Evolutionary conservation across 2,888 invertebrate species (phyloP), one percentile per base, ranked within the genome.

Genomic region (Rosalia funebris): DNA sequence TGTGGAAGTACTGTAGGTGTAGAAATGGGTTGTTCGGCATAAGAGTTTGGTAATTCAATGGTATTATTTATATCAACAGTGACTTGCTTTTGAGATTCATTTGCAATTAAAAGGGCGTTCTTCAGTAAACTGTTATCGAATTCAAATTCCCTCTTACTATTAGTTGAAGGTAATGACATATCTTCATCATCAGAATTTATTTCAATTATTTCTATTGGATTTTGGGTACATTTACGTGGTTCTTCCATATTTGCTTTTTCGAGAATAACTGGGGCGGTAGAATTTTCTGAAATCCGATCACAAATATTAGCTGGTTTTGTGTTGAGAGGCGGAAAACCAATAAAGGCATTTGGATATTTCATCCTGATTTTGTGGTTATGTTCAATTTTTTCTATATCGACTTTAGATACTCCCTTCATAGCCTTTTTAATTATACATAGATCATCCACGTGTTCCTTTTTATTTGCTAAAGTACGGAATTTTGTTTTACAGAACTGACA

Each of bases 401-500:
- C 39, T 15, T 19, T 44, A 10, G 64, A 60, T 1, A 48, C 34
- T 39, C 60, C 62, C 19, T 57, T 60, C 60, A 65, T 63, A 0
- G 62, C 54, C 11, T 61, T 62, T 34, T 66, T 68, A 2, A 68
- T 52, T 9, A 47, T 4, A 34, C 73, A 74, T 1, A 9, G 11
- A 10, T 59, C 44, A 15, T 66, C 57, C 10, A 66, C 32, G 42
- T 72, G 74, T 7, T 66, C 37, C n/a, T 59, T 56, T 34, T 68
- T 66, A 10, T 34, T 41, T 10, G 54, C 57, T 31, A 70, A 39
- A 1, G 63, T 60, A 25, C 62, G 46, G 47, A 71, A 71, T 19
- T 34, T 41, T n/a, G 45, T 14, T 42, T 61, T 71, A 37, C 73
- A 74, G 42, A 72, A 69, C 15, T 63, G 66, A 50, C 73, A 74